phyloP scores from a whole-genome alignment of 1,140 invertebrate species.

The Mycetomoellerius zeteki region DNA sequence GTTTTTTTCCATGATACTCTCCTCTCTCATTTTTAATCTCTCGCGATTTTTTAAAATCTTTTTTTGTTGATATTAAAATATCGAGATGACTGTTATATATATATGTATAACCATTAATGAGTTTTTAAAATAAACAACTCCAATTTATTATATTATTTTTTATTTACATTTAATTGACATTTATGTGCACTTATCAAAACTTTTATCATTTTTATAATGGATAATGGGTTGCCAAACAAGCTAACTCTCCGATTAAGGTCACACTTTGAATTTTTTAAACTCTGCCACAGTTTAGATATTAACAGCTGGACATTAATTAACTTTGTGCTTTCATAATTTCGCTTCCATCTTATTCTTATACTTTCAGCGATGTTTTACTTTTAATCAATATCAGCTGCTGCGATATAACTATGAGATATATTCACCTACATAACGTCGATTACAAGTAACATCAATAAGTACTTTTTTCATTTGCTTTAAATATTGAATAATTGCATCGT shows the following conservation, averaged over 20 bases:
- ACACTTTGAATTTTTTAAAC: neutral
- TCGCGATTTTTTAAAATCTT: neutral
- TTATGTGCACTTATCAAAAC: neutral
- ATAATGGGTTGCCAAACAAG: neutral
- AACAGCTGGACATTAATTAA: neutral
- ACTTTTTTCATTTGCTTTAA: conserved; percentile 5
- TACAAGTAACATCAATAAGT: neutral
- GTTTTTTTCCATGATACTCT: neutral
- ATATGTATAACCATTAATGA: neutral
- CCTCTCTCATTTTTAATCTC: neutral
- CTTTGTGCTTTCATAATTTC: neutral
- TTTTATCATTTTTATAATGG: neutral
- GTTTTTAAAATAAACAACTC: neutral
- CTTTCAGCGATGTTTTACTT: neutral
- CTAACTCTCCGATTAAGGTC: neutral
- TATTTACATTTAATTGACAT: neutral
- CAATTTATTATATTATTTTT: neutral
- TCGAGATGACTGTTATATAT: neutral
- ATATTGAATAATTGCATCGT: neutral
- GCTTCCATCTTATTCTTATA: neutral
- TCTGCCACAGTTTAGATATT: neutral
- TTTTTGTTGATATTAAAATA: neutral
- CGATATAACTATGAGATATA: neutral
- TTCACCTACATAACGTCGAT: neutral
- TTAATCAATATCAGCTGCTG: neutral